Evolutionary conservation across 2,113 vertebrate species (phyloP).

Genomic region (Lagopus leucura): DNA sequence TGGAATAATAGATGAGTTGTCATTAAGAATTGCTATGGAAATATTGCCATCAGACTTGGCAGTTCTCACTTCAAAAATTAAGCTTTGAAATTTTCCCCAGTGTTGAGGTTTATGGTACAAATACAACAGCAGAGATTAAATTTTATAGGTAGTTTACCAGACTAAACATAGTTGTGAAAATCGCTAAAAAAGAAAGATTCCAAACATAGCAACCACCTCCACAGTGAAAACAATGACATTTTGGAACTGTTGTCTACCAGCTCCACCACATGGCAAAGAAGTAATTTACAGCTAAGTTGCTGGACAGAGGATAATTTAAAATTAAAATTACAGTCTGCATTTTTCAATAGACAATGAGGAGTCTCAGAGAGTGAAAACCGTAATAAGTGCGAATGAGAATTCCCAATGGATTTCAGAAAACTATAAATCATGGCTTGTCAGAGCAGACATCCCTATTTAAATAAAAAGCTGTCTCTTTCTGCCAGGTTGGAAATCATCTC

Average conservation of each 20-base stretch:
- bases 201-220: conserved; percentile 36
- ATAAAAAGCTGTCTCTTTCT: neutral
- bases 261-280: conserved; percentile 71
- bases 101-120: conserved; percentile 1
- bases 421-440: neutral
- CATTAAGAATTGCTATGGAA: conserved; percentile 29
- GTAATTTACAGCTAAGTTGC: conserved; percentile 24
- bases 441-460: neutral
- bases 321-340: neutral
- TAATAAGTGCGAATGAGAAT: neutral
- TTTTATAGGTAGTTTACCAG: conserved; percentile 71
- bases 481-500: neutral
- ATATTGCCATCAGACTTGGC: conserved; percentile 35
- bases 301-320: neutral
- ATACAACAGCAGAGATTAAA: conserved; percentile 51
- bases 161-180: conserved; percentile 62
- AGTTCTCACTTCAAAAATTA: conserved; percentile 15
- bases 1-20: conserved; percentile 56
- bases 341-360: neutral
- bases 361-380: neutral
- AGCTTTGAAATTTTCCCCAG: conserved; percentile 31
- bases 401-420: neutral
- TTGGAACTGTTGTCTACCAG: conserved; percentile 64
- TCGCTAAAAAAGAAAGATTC: conserved; percentile 27
- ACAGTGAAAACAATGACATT: neutral